Base-by-base conservation (phyloP, 2,888 invertebrate genomes). In the Mythimna loreyi region DNA sequence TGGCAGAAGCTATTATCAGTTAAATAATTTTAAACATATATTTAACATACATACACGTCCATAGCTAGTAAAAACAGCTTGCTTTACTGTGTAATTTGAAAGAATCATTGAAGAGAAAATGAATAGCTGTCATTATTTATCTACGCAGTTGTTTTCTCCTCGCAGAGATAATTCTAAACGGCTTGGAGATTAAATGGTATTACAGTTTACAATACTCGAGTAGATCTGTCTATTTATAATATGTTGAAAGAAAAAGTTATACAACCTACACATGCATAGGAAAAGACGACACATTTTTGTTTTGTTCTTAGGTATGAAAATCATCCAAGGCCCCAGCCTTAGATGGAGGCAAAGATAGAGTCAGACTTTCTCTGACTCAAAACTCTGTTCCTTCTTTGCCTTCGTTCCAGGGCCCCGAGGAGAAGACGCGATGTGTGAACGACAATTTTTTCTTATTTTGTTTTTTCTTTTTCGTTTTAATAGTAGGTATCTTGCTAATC, bases 41-140 rank as follows among this genome's bases (percentile, higher is more conserved):
- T 11, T 71, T 45, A 76, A 61, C 40, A 60, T 40, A 61, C 40
- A 56, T 50, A 57, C 28, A 53, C n/a, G 9, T 25, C 25, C 52
- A 61, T 40, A 74, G 6, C 49, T 33, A 11, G 30, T 56, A 62
- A 74, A 74, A 55, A 61, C 55, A 66, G n/a, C 49, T 0, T 7
- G 53, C 13, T 63, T 45, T 47, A 67, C 62, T 21, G 30, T 33
- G 50, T 53, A 68, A 76, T 78, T 76, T 72, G 45, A 52, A 72
- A 50, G 25, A 75, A 77, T 23, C 52, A 77, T 75, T 77, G 59
- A 45, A 77, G 73, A 76, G 76, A 78, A 77, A 78, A 65, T 74
- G 53, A 40, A 68, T 78, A 73, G 50, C 64, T 55, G 33, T 62
- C 53, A 77, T 78, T 78, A 78, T 47, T 61, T 63, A 80, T 66